Evolutionary conservation across 2,113 vertebrate species (phyloP), one percentile per base, ranked within the genome.

Genomic region (Tamias sibiricus): DNA sequence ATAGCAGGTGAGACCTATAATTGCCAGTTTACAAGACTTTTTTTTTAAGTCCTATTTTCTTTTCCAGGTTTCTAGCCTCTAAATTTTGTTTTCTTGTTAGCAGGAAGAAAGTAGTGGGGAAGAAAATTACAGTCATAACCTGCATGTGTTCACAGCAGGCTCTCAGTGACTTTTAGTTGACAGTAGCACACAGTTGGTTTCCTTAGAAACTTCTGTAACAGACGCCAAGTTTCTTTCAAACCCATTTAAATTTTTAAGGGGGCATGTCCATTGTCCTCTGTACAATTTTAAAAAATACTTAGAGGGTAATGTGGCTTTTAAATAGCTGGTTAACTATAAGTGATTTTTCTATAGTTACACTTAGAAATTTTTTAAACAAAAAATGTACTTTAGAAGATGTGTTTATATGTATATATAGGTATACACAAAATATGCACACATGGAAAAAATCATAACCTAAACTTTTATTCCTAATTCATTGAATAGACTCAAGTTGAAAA

Each of bases 181-280:
- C 37, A 94, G 95, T 91, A 91, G 87, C 24, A 74, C 90, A 82
- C 37, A 37, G 76, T 64, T 82, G 54, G 77, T 94, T 97, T 95
- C 91, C 82, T 92, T 95, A 96, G 94, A 92, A 96, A 96, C 84
- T 88, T 92, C 76, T 81, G 4, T 42, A 92, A 87, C 64, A 79
- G 35, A 86, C 6, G 76, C 59, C 10, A 86, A 87, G 49, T 35
- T 35, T 91, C 79, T 69, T 91, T 62, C 35, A 94, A 94, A 59
- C 5, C 1, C 69, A 91, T n/a, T 94, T 85, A 77, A 72, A 54
- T 82, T 91, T 87, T 89, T 94, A 96, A 96, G 79, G 74, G 68
- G 47, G 54, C 32, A 68, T 79, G 69, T 57, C 10, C 19, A 74
- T 90, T 95, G 93, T 94, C 54, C 81, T 87, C 81, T 64, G 24